Conservation (phyloP, 2,113 vertebrate genomes). For the Calyptomena viridis region DNA sequence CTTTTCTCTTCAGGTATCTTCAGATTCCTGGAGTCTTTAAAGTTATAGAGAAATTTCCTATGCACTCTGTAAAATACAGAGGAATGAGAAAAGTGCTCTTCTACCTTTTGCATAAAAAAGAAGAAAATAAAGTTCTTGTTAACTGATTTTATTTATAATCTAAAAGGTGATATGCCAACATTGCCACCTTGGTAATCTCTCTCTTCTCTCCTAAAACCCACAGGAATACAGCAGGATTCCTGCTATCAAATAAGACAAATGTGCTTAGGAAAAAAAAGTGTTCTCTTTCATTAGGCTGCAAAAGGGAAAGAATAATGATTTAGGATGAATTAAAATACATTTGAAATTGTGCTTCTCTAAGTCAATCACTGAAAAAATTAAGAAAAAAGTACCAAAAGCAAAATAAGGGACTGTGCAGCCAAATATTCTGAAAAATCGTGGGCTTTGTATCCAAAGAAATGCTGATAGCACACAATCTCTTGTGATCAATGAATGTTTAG, state of each 20-base stretch:
- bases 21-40: not conserved
- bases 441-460: not conserved
- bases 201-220: not conserved
- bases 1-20: not conserved
- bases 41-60: not conserved
- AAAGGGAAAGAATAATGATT: not conserved
- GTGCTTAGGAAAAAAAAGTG: not conserved
- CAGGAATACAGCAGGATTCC: not conserved
- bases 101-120: not conserved
- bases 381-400: not conserved
- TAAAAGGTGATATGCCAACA: not conserved
- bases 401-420: not conserved
- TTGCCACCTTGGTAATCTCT: not conserved
- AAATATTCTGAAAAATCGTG: not conserved
- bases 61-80: not conserved
- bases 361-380: not conserved
- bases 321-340: not conserved
- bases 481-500: not conserved
- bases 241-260: not conserved
- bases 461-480: not conserved
- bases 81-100: not conserved
- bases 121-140: not conserved
- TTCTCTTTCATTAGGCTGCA: not conserved
- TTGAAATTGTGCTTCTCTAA: not conserved
- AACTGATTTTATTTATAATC: not conserved